These are phyloP conservation scores for Eilema sororculum DNA, from an alignment of 2,888 invertebrate species.

Conservation along the genomic window DNA sequence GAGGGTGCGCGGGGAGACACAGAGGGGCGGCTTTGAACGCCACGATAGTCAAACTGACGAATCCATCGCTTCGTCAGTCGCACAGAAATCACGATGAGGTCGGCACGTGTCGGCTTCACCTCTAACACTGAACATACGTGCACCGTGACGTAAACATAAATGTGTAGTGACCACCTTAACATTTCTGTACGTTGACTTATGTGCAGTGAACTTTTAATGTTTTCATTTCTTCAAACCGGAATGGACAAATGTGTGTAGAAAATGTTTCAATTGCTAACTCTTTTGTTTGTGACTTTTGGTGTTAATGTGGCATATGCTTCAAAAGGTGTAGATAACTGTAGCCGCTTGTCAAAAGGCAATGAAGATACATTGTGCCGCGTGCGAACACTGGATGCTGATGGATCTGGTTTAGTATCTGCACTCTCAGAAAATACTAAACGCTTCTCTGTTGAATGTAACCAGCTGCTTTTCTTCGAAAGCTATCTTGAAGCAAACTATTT, in stretches of 20 bases:
- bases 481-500: constrained; percentile 91
- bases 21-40: constrained; percentile 73
- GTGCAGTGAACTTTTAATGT: constrained; percentile 64
- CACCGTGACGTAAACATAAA: constrained; percentile 82
- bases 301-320: constrained; percentile 80
- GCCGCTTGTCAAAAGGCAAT: constrained; percentile 76
- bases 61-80: constrained; percentile 75
- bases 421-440: constrained; percentile 90
- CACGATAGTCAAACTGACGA: constrained; percentile 73
- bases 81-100: constrained; percentile 78
- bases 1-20: constrained; percentile 70
- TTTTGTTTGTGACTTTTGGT: constrained; percentile 85
- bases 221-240: constrained; percentile 57
- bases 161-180: constrained; percentile 71
- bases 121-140: constrained; percentile 68
- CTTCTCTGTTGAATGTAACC: constrained; percentile 92
- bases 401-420: constrained; percentile 88
- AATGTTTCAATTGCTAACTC: constrained; percentile 84
- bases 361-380: constrained; percentile 89
- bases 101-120: constrained; percentile 75
- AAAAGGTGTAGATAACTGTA: constrained; percentile 78
- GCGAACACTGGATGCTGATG: constrained; percentile 90
- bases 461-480: constrained; percentile 93
- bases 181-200: constrained; percentile 59
- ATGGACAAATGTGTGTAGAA: constrained; percentile 82